Evolutionary conservation across 2,113 vertebrate species (phyloP).

Genomic region (Entelurus aequoreus): DNA sequence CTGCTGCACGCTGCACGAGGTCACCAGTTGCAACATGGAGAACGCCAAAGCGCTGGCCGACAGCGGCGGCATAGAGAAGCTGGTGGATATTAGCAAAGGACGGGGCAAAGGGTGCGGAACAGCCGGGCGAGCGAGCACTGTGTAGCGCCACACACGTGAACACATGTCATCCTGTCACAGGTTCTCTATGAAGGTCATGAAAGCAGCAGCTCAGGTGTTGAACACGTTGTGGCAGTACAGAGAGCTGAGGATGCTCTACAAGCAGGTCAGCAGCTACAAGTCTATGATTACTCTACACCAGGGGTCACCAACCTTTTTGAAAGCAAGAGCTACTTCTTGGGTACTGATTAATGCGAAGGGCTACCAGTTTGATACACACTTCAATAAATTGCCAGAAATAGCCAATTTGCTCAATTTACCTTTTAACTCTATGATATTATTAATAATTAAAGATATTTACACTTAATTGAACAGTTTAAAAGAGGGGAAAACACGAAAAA

Average conservation of each 20-base stretch:
- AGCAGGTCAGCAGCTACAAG: constrained; percentile 76
- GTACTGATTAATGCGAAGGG: no score
- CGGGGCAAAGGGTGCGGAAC: constrained; percentile 83
- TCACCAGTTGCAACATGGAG: constrained; percentile 96
- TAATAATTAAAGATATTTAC: no score
- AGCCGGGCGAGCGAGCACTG: background rate
- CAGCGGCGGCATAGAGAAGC: constrained; percentile 90
- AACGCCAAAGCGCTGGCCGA: constrained; percentile 95
- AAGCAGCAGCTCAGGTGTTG: constrained; percentile 93
- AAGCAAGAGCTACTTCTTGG: no score
- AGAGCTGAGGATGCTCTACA: constrained; percentile 95
- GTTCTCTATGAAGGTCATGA: constrained; percentile 94
- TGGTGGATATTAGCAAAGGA: constrained; percentile 94
- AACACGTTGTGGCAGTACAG: constrained; percentile 97
- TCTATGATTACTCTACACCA: no score
- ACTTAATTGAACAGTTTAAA: no score
- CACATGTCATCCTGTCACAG: constrained; percentile 50
- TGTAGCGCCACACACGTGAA: background rate
- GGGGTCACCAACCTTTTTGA: no score
- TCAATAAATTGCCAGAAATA: no score
- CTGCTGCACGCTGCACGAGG: constrained; percentile 95
- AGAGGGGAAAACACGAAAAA: no score
- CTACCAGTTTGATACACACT: no score
- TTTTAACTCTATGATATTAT: no score
- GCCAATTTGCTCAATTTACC: no score